Percentiles rank a stretch among this genome's conserved stretches.
Conservation (phyloP, 2,113 vertebrate species). For the Cichladusa arquata region DNA sequence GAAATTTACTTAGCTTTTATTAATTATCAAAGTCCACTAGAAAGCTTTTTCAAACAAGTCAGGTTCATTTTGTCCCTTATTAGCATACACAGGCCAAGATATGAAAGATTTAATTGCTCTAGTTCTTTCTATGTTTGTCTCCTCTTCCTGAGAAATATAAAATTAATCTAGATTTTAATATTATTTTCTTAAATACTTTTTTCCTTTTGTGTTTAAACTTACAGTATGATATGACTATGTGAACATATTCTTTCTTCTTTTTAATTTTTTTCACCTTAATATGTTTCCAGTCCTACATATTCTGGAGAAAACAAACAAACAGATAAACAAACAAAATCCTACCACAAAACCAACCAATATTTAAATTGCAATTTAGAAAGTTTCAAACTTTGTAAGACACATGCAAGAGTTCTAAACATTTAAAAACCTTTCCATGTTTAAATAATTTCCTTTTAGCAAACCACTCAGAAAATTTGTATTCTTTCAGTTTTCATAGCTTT, state of each 20-base stretch:
- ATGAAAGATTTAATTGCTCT: not conserved
- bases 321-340: not conserved
- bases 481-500: too few relatives aligned
- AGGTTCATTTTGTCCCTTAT: not conserved
- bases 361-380: not conserved
- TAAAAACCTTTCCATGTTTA: too few relatives aligned
- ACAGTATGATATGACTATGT: not conserved
- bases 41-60: not conserved
- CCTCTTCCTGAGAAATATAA: not conserved
- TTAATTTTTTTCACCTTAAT: not conserved
- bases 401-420: not conserved
- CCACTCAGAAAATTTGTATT: too few relatives aligned
- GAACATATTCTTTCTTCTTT: not conserved
- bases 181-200: not conserved
- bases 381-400: not conserved
- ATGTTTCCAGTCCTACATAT: not conserved
- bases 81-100: not conserved
- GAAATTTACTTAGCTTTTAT: not conserved
- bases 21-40: not conserved
- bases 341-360: not conserved
- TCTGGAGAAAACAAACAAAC: not conserved
- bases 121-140: not conserved
- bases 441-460: too few relatives aligned
- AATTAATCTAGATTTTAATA: not conserved
- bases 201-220: not conserved